A percentile compares a stretch with the other conserved stretches of the same genome.
phyloP scores from a whole-genome alignment of 2,888 invertebrate species.

The Diogma glabrata region DNA sequence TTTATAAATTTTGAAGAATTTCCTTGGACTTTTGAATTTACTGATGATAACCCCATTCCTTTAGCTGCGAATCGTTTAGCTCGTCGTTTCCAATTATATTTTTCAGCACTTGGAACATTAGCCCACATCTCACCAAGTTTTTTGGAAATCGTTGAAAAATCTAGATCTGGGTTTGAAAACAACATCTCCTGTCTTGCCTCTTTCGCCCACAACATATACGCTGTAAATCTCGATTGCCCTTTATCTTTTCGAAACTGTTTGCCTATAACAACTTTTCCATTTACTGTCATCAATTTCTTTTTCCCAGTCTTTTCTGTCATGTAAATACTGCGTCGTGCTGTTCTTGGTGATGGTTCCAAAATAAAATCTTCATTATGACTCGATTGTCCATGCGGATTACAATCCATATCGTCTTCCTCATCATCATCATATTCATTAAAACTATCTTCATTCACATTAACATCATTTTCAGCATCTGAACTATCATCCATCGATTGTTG shows the following conservation, averaged over 20 bases:
- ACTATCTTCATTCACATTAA: slow-evolving; percentile 16
- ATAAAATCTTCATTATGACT: neutral
- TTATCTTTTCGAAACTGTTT: slow-evolving; percentile 70
- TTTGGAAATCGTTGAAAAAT: slow-evolving; percentile 74
- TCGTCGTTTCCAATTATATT: slow-evolving; percentile 67
- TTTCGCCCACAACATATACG: slow-evolving; percentile 86
- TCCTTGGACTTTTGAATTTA: slow-evolving; percentile 8
- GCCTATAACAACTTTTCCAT: slow-evolving; percentile 39
- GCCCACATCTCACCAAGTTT: slow-evolving; percentile 83
- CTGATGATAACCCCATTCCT: slow-evolving; percentile 15
- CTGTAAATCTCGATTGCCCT: slow-evolving; percentile 70
- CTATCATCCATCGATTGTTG: slow-evolving; percentile 14
- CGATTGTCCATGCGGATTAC: neutral
- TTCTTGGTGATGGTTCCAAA: slow-evolving; percentile 19
- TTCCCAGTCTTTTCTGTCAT: slow-evolving; percentile 71
- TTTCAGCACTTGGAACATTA: slow-evolving; percentile 54
- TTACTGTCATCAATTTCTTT: slow-evolving; percentile 53
- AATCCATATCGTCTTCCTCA: slow-evolving; percentile 22
- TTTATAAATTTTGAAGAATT: slow-evolving; percentile 16
- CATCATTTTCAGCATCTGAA: slow-evolving; percentile 22
- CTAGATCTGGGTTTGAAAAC: slow-evolving; percentile 59
- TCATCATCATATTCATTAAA: slow-evolving; percentile 19
- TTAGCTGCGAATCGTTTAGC: slow-evolving; percentile 52
- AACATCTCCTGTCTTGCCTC: slow-evolving; percentile 65
- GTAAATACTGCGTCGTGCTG: slow-evolving; percentile 44